Evolutionary conservation across 1,140 invertebrate genomes (phyloP).

Genomic region (Hypsibius dujardini): DNA sequence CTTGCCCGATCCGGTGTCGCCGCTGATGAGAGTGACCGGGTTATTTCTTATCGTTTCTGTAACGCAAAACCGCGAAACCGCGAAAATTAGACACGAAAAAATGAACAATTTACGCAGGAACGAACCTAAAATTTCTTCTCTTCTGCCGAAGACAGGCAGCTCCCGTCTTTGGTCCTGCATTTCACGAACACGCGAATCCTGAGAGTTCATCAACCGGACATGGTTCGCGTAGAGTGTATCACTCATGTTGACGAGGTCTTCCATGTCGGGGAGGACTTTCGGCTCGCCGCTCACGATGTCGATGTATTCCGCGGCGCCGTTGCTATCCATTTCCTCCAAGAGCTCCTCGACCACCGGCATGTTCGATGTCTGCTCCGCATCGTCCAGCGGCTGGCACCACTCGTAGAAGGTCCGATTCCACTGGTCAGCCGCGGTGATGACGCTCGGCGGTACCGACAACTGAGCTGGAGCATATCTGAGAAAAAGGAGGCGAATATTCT

Average conservation of each 20-base stretch:
- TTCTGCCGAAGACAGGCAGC: not conserved
- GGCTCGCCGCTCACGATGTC: slow-evolving; percentile 2
- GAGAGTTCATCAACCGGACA: not conserved
- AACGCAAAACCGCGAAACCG: slow-evolving; percentile 27
- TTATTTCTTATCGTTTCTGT: slow-evolving; percentile 56
- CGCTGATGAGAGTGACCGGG: slow-evolving; percentile 60
- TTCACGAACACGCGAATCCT: not conserved
- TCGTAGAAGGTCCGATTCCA: slow-evolving; percentile 11
- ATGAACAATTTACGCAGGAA: slow-evolving; percentile 2
- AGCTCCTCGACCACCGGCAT: not conserved
- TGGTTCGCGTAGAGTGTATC: not conserved
- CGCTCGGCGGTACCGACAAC: not conserved
- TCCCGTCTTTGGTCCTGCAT: not conserved
- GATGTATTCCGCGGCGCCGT: not conserved
- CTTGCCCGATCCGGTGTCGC: slow-evolving; percentile 73
- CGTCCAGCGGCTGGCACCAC: not conserved
- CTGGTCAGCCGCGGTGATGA: not conserved
- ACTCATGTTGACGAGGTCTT: not conserved
- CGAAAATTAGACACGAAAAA: not conserved
- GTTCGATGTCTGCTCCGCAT: not conserved
- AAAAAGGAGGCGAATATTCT: not conserved
- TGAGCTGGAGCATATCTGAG: not conserved
- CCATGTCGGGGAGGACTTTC: not conserved
- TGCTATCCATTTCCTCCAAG: not conserved
- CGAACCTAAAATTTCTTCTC: slow-evolving; percentile 9